phyloP scores from a whole-genome alignment of 2,113 vertebrate species.

The Rousettus leschenaultii region DNA sequence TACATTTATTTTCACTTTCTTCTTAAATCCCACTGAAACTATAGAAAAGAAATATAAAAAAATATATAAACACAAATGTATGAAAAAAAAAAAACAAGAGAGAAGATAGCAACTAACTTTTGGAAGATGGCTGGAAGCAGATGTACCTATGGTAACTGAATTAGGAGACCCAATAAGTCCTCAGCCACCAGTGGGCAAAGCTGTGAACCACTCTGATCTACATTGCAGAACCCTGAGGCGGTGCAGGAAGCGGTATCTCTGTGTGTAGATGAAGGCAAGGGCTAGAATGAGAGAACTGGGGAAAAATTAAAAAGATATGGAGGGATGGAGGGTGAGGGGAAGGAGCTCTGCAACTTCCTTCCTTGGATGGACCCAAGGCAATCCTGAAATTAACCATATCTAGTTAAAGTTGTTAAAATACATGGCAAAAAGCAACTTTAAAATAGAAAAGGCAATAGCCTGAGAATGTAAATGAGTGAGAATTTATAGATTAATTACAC shows the following conservation, averaged over 20 bases:
- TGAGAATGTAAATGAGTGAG: neutral
- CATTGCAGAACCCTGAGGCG: neutral
- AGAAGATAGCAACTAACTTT: neutral
- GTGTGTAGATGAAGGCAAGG: neutral
- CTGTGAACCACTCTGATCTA: neutral
- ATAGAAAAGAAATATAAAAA: neutral
- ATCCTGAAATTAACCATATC: neutral
- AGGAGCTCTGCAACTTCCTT: fast-evolving
- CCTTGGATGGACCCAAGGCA: neutral
- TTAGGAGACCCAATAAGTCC: neutral
- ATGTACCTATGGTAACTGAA: neutral
- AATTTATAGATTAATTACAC: neutral
- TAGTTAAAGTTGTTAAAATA: neutral
- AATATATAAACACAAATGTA: neutral
- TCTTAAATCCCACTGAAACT: neutral
- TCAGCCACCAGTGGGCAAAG: neutral
- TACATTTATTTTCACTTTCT: neutral
- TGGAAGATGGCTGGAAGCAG: neutral
- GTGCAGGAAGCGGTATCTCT: neutral
- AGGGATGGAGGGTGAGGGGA: neutral
- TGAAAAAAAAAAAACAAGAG: neutral
- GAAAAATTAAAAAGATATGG: neutral
- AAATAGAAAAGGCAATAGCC: neutral
- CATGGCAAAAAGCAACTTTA: neutral
- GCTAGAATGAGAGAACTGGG: neutral